A percentile compares a stretch with the other conserved stretches of the same genome.
phyloP scores from a whole-genome alignment of 2,797 vertebrate species.

The Champsocephalus gunnari region DNA sequence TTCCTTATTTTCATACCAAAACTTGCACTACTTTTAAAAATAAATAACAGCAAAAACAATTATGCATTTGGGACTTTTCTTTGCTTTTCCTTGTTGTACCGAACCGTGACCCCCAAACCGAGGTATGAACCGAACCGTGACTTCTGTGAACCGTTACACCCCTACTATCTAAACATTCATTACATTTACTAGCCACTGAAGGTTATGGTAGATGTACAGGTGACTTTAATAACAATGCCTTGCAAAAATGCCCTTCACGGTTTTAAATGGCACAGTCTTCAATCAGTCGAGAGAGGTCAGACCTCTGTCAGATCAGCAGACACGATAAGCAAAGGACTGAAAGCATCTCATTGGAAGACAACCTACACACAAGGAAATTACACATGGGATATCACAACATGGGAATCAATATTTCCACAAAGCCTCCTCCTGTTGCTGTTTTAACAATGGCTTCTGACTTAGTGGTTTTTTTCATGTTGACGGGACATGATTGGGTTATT shows the following conservation, averaged over 20 bases:
- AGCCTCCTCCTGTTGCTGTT: slow-evolving; percentile 17
- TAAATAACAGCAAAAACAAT: no score
- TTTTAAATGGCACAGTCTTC: slow-evolving; percentile 76
- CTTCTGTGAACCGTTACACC: no score
- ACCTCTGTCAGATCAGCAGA: slow-evolving; percentile 66
- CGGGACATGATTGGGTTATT: slow-evolving; percentile 54
- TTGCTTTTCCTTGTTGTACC: no score
- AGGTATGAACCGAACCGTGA: no score
- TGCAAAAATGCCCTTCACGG: slow-evolving; percentile 53
- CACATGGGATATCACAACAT: slow-evolving; percentile 11
- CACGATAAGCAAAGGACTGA: slow-evolving; percentile 57
- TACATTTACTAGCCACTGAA: slow-evolving; percentile 51
- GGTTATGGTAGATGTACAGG: slow-evolving; percentile 58
- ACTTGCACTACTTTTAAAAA: no score
- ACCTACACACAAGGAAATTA: slow-evolving; percentile 23
- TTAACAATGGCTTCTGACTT: slow-evolving; percentile 34
- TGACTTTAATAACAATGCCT: slow-evolving; percentile 69
- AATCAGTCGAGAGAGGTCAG: slow-evolving; percentile 74
- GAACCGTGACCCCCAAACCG: no score
- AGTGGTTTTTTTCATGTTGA: slow-evolving; percentile 40
- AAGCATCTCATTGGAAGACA: slow-evolving; percentile 32
- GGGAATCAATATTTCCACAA: slow-evolving; percentile 42
- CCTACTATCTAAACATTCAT: slow-evolving; percentile 52
- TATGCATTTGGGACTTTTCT: no score
- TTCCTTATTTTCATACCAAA: no score